Evolutionary conservation across 2,888 invertebrate genomes (phyloP).

Genomic region (Melanostoma mellinum): DNA sequence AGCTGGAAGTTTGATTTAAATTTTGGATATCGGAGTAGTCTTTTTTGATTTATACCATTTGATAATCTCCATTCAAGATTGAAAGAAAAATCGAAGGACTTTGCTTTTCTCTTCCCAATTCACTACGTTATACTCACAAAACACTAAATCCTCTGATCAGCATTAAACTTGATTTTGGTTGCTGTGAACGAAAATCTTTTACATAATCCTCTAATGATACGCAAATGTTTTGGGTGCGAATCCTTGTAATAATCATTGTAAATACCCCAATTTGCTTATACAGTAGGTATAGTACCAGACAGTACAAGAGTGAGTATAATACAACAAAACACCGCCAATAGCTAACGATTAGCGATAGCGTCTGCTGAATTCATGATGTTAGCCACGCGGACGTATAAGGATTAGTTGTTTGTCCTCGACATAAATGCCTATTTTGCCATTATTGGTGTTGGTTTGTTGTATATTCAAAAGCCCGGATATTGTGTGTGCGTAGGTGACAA

Average conservation of each 20-base stretch:
- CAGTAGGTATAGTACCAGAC: background rate
- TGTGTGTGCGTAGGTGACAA: constrained; percentile 44
- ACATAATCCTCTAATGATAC: constrained; percentile 57
- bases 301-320: constrained; percentile 3
- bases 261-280: constrained; percentile 44
- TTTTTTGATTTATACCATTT: no score
- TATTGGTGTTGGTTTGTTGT: constrained; percentile 5
- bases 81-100: no score
- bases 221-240: constrained; percentile 32
- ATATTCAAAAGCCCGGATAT: constrained; percentile 51
- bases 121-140: no score
- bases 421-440: constrained; percentile 31
- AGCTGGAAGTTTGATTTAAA: no score
- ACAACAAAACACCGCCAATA: constrained; percentile 32
- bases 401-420: constrained; percentile 23
- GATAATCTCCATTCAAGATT: no score
- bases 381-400: constrained; percentile 33
- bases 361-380: constrained; percentile 55
- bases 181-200: constrained; percentile 17
- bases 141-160: no score
- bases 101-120: no score
- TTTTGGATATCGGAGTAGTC: no score
- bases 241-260: constrained; percentile 49
- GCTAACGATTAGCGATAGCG: constrained; percentile 60
- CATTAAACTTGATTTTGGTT: background rate